Base-by-base conservation (phyloP, 2,113 vertebrate species). In the Callipepla californica region DNA sequence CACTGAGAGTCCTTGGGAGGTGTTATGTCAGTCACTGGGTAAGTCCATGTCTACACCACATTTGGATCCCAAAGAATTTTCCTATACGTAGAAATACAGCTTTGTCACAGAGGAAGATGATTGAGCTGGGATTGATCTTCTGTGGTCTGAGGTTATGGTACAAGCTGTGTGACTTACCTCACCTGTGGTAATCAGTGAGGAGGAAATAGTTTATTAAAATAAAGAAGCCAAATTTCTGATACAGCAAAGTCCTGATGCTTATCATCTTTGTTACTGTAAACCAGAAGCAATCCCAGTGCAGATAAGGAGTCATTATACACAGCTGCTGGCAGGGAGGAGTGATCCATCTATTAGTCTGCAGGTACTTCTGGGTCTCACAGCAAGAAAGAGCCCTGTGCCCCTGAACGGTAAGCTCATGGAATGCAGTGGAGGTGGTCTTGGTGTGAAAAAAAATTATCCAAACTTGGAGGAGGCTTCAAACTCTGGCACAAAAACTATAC, bases 381-480 rank as follows among this genome's bases (percentile, higher is more conserved):
- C 53, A 58, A 69, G 51, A 77, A 74, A 89, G 55, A 69, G 85
- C 50, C 4, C 10, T 72, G n/a, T 90, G 26, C 40, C 28, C 84
- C 79, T 6, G 42, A 92, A 67, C 40, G 13, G 19, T 25, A 2
- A 34, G 61, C 50, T 90, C 42, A 22, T 50, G 74, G 26, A 45
- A 18, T 7, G 6, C 74, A 57, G 1, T 84, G 67, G 63, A 83
- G 88, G 83, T 89, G 91, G 85, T 90, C 87, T 82, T 72, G 40
- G 68, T 81, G 67, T 73, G 81, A 85, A 92, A 89, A 89, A 84
- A 82, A 91, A 67, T 44, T 16, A 70, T 44, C 67, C 65, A 84
- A 1, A 47, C n/a, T 59, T 72, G 51, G 62, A 65, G n/a, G 51
- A 89, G 85, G 45, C 65, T 45, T 92, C 81, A 76, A 84, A 40